Evolutionary conservation across 1,140 invertebrate genomes (phyloP), one percentile per base, ranked within the genome.

Genomic region (Lepidostoma basale): DNA sequence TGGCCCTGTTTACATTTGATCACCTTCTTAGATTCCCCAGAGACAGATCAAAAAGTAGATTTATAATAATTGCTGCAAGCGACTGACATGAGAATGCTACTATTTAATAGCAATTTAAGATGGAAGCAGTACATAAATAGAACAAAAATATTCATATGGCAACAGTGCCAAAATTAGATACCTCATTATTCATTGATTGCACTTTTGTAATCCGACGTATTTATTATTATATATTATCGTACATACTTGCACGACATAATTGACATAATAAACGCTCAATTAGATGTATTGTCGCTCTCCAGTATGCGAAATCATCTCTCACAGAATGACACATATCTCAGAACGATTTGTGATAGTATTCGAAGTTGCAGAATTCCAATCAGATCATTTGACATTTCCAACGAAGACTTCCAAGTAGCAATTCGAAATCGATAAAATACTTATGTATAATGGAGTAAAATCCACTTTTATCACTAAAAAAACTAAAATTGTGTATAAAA

Each of bases 401-500:
- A 16, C 18, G 44, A 14, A 14, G 45, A 39, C 47, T 30, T 40
- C 36, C 10, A 25, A 25, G 1, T 79, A 79, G 79, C 78, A 79
- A 78, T 75, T 79, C 79, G 79, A 75, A 76, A 75, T 49, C 18
- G 30, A 59, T 67, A 77, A 75, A 76, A 66, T 74, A 78, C 76
- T 73, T 75, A 69, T 10, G 26, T 71, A 74, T 66, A 52, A 68
- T 75, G 74, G 73, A 68, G 39, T 73, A 30, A 62, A 74, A 70
- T 63, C 70, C 73, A 69, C 45, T 75, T 44, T 75, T 70, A 73
- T 75, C 69, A 59, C 56, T 45, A 71, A 74, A 73, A 68, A 71
- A 66, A 72, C 68, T 71, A 44, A 72, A 70, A 74, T 74, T 77
- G 74, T 69, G 56, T 74, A 69, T 77, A 69, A 74, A 74, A 76